These are phyloP conservation scores for Apostichopus leukothele DNA, from an alignment of 53 echinoderm and acorn worm genomes.

Conservation along the genomic window DNA sequence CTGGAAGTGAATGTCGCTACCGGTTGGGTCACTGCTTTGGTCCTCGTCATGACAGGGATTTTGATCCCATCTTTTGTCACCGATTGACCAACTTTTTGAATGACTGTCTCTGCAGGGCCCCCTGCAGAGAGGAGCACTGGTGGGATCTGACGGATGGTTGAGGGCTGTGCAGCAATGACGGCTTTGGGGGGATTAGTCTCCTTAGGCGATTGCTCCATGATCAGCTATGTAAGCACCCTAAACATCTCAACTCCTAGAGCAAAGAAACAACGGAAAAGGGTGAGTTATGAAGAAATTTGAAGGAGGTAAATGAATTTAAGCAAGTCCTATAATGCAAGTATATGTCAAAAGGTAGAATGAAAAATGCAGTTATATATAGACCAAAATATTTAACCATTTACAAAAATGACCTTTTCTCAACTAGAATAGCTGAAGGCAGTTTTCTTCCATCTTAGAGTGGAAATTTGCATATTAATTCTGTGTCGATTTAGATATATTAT, in stretches of 20 bases:
- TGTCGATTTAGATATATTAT: too few relatives aligned
- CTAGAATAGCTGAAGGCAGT: too few relatives aligned
- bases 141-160: conserved; percentile 14
- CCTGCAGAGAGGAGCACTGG: background rate
- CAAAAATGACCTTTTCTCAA: too few relatives aligned
- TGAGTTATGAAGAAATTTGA: too few relatives aligned
- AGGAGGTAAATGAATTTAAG: too few relatives aligned
- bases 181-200: conserved; percentile 18
- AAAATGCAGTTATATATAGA: too few relatives aligned
- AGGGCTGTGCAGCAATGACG: conserved; percentile 17
- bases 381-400: too few relatives aligned
- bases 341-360: too few relatives aligned
- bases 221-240: background rate
- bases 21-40: background rate
- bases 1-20: background rate
- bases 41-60: conserved; percentile 20
- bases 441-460: too few relatives aligned
- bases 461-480: too few relatives aligned
- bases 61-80: conserved; percentile 8
- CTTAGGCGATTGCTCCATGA: conserved; percentile 22
- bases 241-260: background rate
- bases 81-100: conserved; percentile 3
- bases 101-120: background rate
- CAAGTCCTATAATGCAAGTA: too few relatives aligned
- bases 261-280: background rate